These are phyloP conservation scores for Acanthis flammea DNA, from an alignment of 2,797 vertebrate species.

Conservation along the genomic window DNA sequence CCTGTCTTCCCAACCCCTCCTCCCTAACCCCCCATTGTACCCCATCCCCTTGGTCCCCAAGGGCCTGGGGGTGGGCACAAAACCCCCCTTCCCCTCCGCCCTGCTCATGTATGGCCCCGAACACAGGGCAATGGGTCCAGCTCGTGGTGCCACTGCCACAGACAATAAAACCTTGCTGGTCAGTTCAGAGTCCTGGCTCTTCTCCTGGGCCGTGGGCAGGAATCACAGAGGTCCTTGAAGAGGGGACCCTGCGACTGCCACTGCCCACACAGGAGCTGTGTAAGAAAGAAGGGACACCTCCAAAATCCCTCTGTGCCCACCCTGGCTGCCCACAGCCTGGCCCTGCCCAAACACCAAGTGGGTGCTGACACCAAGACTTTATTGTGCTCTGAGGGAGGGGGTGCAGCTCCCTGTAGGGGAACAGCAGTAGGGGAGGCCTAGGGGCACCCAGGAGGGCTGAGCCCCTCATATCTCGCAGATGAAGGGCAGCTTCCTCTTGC, in stretches of 20 bases:
- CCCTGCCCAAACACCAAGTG: no score
- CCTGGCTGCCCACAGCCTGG: background rate
- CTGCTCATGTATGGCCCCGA: background rate
- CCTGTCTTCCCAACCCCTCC: background rate
- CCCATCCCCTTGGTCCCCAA: fast-evolving
- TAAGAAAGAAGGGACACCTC: no score
- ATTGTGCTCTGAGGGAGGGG: background rate
- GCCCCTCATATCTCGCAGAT: slow-evolving; percentile 16
- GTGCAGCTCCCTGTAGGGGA: fast-evolving
- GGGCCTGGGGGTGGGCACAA: background rate
- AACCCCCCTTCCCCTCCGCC: background rate
- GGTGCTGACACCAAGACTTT: background rate
- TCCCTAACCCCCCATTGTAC: fast-evolving
- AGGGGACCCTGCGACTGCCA: fast-evolving
- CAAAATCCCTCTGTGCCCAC: background rate
- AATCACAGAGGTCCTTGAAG: background rate
- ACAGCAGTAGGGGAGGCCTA: fast-evolving
- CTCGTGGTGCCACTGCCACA: background rate
- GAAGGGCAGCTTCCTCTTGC: fast-evolving
- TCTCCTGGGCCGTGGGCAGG: background rate
- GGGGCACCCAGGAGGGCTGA: background rate
- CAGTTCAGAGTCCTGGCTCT: background rate
- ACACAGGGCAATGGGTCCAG: background rate
- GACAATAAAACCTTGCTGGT: slow-evolving; percentile 38
- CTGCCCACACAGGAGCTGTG: background rate